Base-by-base conservation (phyloP, 2,113 vertebrate genomes). In the Ellobius talpinus region DNA sequence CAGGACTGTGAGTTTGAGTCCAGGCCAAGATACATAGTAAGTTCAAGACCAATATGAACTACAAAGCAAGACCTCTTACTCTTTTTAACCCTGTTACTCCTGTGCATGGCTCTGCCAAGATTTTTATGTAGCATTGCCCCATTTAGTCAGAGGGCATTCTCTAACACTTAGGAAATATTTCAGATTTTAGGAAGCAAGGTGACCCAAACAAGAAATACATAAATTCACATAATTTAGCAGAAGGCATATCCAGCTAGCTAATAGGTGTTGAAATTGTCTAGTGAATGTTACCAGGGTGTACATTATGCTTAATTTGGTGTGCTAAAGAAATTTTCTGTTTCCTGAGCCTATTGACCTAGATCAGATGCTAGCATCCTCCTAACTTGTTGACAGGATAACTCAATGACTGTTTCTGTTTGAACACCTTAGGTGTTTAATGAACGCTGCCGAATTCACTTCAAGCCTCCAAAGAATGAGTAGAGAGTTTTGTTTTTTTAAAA, bases 381-480 rank as follows among this genome's bases (percentile, higher is more conserved):
- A 36, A 31, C 55, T 26, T 74, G 4, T 42, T 19, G 88, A 31
- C 12, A 65, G 26, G 31, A 58, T 92, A 36, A 78, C 29, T 95
- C n/a, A 42, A 0, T 90, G 55, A 81, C 68, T 91, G 3, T 98
- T 87, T 97, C 94, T 97, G 14, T 97, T 97, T 97, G 70, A 96
- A 95, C 81, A 77, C 88, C 78, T 73, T 97, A 99, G 99, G 97
- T 99, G 96, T 99, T 99, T 98, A 99, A 97, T 36, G 99, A 99
- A 96, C 99, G 99, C 96, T 99, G 99, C 98, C 98, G 99, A 98
- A 98, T 99, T 98, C 99, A 99, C 98, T 99, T 99, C 98, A 99
- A 98, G 61, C 99, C 99, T 97, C 99, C 99, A 1, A 99, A 99
- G 98, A 99, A 98, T 96, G 98, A 99, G 92, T 99, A 98, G 98